A percentile compares a stretch with the other conserved stretches of the same genome.
phyloP scores from a whole-genome alignment of 2,113 vertebrate genomes.

The Stegastes partitus region DNA sequence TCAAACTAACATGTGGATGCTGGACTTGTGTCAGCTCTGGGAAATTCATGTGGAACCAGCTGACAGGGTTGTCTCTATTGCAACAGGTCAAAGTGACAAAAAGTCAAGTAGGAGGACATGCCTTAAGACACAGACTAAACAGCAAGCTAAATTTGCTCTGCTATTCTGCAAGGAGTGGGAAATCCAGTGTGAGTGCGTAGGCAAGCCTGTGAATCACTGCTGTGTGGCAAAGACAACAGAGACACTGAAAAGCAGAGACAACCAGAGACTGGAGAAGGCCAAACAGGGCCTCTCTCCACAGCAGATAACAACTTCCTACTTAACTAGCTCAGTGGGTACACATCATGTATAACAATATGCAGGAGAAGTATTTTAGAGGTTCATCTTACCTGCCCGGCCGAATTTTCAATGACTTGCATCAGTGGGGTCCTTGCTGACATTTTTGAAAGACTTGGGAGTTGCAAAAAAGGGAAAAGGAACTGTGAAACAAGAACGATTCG shows the following conservation, averaged over 20 bases:
- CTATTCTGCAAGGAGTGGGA: slow-evolving; percentile 58
- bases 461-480: slow-evolving; percentile 52
- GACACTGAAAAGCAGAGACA: slow-evolving; percentile 41
- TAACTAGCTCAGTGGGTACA: neutral
- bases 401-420: slow-evolving; percentile 86
- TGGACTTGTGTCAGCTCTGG: neutral
- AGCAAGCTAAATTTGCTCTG: slow-evolving; percentile 59
- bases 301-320: neutral
- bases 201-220: slow-evolving; percentile 75
- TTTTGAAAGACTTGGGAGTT: slow-evolving; percentile 66
- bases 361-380: neutral
- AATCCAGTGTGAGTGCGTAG: slow-evolving; percentile 73
- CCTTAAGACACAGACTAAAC: slow-evolving; percentile 68
- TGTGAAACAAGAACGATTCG: slow-evolving; percentile 29
- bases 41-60: neutral
- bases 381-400: slow-evolving; percentile 84
- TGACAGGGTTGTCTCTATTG: neutral
- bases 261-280: slow-evolving; percentile 20
- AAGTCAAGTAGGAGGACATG: slow-evolving; percentile 56
- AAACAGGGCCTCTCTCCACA: slow-evolving; percentile 17
- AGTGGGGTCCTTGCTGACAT: slow-evolving; percentile 86
- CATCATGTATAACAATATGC: neutral
- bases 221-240: slow-evolving; percentile 72
- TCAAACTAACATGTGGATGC: neutral
- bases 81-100: slow-evolving; percentile 42